Percentiles rank a stretch among this genome's conserved stretches.
These are phyloP conservation scores for Drosophila lacertosa DNA, from an alignment of 1,140 invertebrate genomes.

Conservation along the genomic window DNA sequence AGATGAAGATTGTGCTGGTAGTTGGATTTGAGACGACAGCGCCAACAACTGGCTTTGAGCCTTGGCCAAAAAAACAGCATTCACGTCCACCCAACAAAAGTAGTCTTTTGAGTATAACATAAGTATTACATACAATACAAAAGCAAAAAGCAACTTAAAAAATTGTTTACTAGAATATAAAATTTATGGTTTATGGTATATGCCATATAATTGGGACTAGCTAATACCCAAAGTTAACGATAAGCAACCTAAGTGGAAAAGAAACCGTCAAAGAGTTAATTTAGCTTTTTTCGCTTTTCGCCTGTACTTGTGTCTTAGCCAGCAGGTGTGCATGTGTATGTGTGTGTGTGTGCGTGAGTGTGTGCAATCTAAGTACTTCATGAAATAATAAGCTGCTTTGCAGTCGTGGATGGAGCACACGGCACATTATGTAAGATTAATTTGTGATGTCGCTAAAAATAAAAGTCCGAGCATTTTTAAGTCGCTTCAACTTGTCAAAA, in stretches of 20 bases:
- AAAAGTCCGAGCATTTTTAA: slow-evolving; percentile 77
- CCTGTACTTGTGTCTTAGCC: slow-evolving; percentile 47
- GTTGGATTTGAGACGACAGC: slow-evolving; percentile 49
- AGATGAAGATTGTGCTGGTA: slow-evolving; percentile 8
- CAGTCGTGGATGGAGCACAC: slow-evolving; percentile 40
- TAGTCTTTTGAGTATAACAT: too few species aligned
- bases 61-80: slow-evolving; percentile 1
- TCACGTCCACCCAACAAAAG: slow-evolving; percentile 51
- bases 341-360: slow-evolving; percentile 22
- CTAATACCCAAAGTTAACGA: too few species aligned
- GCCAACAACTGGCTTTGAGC: slow-evolving; percentile 26
- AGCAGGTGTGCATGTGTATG: slow-evolving; percentile 46
- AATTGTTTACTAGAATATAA: too few species aligned
- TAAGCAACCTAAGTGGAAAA: too few species aligned
- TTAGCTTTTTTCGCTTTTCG: slow-evolving; percentile 22
- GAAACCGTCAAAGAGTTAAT: too few species aligned
- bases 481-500: slow-evolving; percentile 46
- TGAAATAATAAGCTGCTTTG: slow-evolving; percentile 70
- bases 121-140: too few species aligned
- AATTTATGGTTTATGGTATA: too few species aligned
- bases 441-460: slow-evolving; percentile 81
- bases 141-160: too few species aligned
- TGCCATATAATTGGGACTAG: too few species aligned
- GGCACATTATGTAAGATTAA: slow-evolving; percentile 80
- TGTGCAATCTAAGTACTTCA: slow-evolving; percentile 54